Base-by-base conservation (phyloP, 1,140 invertebrate species). In the Aphaenogaster ashmeadi region DNA sequence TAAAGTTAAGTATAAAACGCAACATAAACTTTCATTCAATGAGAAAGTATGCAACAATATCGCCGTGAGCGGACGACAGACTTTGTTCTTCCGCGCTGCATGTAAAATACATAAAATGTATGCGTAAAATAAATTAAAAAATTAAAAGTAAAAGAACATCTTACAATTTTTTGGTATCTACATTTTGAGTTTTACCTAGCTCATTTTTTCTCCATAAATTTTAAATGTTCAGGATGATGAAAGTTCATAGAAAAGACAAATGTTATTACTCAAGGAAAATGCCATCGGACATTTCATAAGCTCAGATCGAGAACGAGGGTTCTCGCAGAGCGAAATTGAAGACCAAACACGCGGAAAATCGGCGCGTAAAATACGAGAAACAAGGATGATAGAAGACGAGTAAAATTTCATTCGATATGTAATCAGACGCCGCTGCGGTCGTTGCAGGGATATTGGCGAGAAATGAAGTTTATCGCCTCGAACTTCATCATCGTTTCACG, bases 381-480 rank as follows among this genome's bases (percentile, higher is more conserved):
- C 66, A 71, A 81, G 41, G 78, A 74, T 41, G 67, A 83, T 27
- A 44, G 60, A 66, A 36, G 54, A 83, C 2, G 67, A 83, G 80
- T 27, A 36, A 60, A 84, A 84, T 84, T 84, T 84, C n/a, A 60
- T 84, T 41, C 69, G 80, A 84, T 60, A 74, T 33, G 80, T 84
- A 74, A 84, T 83, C 47, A 81, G 66, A 81, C 21, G 41, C 64
- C 50, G 9, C 27, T 27, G 27, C 11, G 18, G 3, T 21, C 33
- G 54, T 33, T 47, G n/a, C 13, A 33, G 58, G 62, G 21, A 27
- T 83, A 74, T 67, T 33, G 21, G 52, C 41, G 27, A 36, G 13
- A 56, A 41, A 74, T 74, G 27, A 60, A 74, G 44, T 60, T 84
- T 71, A 71, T 60, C 41, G 38, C 18, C 18, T 58, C 54, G 18